phyloP scores from a whole-genome alignment of 1,140 invertebrate species.

The Ctenoplectra terminalis region DNA sequence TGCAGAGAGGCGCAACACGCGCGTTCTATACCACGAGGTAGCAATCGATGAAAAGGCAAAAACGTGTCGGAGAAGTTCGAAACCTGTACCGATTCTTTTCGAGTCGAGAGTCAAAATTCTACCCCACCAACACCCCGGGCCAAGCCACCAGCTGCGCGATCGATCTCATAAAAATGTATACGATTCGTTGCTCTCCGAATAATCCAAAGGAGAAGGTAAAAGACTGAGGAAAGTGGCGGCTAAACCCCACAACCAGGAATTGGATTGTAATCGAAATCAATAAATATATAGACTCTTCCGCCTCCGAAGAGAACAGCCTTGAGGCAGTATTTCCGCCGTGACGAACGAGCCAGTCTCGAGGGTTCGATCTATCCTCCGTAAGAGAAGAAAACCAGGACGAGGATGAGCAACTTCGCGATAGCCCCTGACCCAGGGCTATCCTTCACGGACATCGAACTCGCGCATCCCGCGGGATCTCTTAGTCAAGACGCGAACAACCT shows the following conservation, averaged over 20 bases:
- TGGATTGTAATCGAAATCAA: constrained; percentile 77
- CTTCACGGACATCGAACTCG: constrained; percentile 78
- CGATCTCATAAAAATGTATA: constrained; percentile 46
- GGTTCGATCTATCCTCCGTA: constrained; percentile 81
- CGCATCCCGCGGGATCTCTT: constrained; percentile 79
- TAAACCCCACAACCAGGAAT: constrained; percentile 29
- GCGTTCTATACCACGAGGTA: background rate
- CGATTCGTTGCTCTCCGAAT: constrained; percentile 15
- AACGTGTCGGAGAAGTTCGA: background rate
- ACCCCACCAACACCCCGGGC: too few relatives aligned
- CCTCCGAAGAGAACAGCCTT: constrained; percentile 47
- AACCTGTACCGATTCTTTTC: background rate
- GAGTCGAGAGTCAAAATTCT: background rate
- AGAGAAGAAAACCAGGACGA: constrained; percentile 67
- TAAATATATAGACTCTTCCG: constrained; percentile 76
- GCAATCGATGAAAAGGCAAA: constrained; percentile 14
- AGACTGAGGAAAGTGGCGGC: background rate
- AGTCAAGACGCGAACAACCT: constrained; percentile 62
- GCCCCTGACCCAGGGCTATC: constrained; percentile 81
- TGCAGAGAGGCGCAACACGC: background rate
- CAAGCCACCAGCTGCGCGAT: constrained; percentile 6
- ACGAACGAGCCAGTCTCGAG: constrained; percentile 81
- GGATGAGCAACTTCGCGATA: constrained; percentile 78
- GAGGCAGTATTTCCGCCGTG: constrained; percentile 65
- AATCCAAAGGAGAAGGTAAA: constrained; percentile 24